A percentile compares a stretch with the other conserved stretches of the same genome.
Evolutionary conservation across 2,888 invertebrate species (phyloP).

Genomic region (Drosophila antonietae): DNA sequence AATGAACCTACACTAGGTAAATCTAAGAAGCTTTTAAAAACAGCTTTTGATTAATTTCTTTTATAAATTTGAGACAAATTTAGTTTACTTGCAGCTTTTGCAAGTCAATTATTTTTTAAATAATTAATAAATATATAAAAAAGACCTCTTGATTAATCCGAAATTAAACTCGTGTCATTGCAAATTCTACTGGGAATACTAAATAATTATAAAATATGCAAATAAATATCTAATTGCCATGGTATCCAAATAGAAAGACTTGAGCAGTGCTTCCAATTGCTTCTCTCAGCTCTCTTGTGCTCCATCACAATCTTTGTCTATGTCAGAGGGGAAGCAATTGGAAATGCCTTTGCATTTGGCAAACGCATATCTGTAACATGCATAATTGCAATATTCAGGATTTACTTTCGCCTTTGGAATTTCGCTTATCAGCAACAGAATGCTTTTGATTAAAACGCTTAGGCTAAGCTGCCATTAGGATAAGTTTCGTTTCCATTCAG

Average conservation of each 20-base stretch:
- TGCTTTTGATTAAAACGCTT: constrained; percentile 25
- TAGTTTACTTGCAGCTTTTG: no score
- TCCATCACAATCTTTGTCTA: neutral
- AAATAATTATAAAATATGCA: neutral
- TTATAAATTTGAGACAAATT: no score
- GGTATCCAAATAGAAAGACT: neutral
- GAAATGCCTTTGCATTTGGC: constrained; percentile 25
- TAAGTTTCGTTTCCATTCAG: constrained; percentile 27
- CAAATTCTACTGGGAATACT: neutral
- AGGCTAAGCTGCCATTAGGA: constrained; percentile 28
- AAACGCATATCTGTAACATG: constrained; percentile 12
- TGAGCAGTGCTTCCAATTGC: neutral
- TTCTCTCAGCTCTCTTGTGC: neutral
- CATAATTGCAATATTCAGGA: constrained; percentile 18
- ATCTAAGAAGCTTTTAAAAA: neutral
- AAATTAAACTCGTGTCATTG: neutral
- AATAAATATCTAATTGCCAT: neutral
- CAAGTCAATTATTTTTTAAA: no score
- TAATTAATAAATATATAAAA: no score
- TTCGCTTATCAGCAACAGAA: constrained; percentile 15
- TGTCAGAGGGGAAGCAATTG: constrained; percentile 1
- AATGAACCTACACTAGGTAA: neutral
- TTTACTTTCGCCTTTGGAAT: constrained; percentile 12
- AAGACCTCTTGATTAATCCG: neutral
- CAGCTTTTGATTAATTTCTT: neutral